Evolutionary conservation across 2,113 vertebrate species (phyloP).

Genomic region (Choloepus hoffmanni): DNA sequence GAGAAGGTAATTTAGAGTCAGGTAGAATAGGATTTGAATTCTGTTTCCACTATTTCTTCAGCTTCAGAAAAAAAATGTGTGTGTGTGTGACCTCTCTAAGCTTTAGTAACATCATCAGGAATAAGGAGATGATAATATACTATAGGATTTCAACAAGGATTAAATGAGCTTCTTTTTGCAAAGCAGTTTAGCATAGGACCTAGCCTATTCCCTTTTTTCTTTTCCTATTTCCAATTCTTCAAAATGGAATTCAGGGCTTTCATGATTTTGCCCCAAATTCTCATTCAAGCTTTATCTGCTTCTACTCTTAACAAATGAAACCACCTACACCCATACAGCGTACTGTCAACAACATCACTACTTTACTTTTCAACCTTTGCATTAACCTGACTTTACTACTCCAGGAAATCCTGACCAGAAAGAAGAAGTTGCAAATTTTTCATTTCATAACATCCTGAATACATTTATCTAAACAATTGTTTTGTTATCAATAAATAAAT

Average conservation of each 20-base stretch:
- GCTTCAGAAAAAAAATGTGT: too few species aligned
- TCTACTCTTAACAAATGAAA: not conserved
- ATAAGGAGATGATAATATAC: not conserved
- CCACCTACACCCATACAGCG: not conserved
- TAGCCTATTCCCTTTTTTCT: not conserved
- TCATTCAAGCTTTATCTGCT: not conserved
- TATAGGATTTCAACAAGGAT: not conserved
- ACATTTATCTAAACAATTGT: conserved; percentile 4
- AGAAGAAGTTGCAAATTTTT: conserved; percentile 12
- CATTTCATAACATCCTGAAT: conserved; percentile 31
- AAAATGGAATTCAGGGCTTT: not conserved
- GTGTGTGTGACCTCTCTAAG: not conserved
- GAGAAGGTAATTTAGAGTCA: not conserved
- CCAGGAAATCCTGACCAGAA: conserved; percentile 15
- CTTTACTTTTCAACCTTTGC: conserved; percentile 31
- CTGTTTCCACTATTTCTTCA: not conserved
- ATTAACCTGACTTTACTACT: conserved; percentile 13
- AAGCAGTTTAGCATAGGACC: not conserved
- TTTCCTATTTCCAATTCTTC: conserved; percentile 27
- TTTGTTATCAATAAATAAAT: conserved; percentile 62
- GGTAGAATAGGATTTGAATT: not conserved
- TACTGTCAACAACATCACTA: not conserved
- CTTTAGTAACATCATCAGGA: not conserved
- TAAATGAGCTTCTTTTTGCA: not conserved
- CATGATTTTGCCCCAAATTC: not conserved